phyloP scores from a whole-genome alignment of 1,140 invertebrate genomes.

The Sesamia nonagrioides region DNA sequence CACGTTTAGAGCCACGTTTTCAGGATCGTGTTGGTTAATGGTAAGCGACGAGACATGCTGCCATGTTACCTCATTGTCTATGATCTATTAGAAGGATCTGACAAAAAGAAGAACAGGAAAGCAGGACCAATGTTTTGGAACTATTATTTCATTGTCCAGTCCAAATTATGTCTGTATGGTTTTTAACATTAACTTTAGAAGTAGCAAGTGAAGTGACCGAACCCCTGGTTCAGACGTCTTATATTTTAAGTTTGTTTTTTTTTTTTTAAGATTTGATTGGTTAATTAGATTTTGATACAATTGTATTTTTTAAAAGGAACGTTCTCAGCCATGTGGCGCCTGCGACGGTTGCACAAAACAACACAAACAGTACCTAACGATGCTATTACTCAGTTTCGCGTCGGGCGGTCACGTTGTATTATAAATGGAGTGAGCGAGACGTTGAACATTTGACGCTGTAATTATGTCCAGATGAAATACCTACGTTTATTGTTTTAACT shows the following conservation, averaged over 20 bases:
- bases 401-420: constrained; percentile 28
- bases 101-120: too few species aligned
- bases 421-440: not conserved
- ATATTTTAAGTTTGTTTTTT: too few species aligned
- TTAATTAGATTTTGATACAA: too few species aligned
- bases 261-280: too few species aligned
- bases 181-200: not conserved
- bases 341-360: constrained; percentile 19
- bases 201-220: not conserved
- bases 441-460: not conserved
- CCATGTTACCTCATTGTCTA: not conserved
- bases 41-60: not conserved
- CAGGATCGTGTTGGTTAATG: not conserved
- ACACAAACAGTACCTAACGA: constrained; percentile 31
- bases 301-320: not conserved
- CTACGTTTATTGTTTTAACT: not conserved
- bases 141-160: not conserved
- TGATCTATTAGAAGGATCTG: too few species aligned
- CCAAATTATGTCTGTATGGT: too few species aligned
- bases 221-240: not conserved
- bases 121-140: not conserved
- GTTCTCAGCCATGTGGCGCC: constrained; percentile 11
- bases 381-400: constrained; percentile 28
- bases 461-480: not conserved
- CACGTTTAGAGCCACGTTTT: not conserved